Conservation (phyloP, 2,797 vertebrate genomes). For the Mastacembelus armatus region DNA sequence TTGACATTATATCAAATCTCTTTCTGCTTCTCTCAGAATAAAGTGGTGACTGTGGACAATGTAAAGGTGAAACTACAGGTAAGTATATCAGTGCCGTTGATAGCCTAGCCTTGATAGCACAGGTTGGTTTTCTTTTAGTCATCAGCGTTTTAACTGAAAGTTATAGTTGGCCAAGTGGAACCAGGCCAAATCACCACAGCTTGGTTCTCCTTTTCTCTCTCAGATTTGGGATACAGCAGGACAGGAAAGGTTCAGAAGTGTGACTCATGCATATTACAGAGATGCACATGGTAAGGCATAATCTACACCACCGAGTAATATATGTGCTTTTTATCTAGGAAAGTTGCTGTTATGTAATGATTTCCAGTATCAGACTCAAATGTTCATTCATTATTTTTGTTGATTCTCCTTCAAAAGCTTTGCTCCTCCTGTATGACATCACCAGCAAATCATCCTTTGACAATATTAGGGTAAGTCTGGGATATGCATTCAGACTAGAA, state of each 20-base stretch:
- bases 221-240: conserved; percentile 94
- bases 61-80: conserved; percentile 78
- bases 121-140: conserved; percentile 17
- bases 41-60: conserved; percentile 73
- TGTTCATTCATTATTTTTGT: background rate
- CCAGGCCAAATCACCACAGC: conserved; percentile 3
- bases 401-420: conserved; percentile 76
- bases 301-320: background rate
- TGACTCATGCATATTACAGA: conserved; percentile 92
- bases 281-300: conserved; percentile 88
- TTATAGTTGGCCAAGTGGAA: conserved; percentile 23
- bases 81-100: background rate
- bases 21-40: conserved; percentile 66
- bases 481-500: background rate
- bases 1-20: background rate
- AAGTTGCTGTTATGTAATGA: background rate
- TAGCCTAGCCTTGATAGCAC: conserved; percentile 8
- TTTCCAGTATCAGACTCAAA: background rate
- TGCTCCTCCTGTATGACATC: conserved; percentile 94
- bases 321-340: background rate
- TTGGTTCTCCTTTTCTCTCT: conserved; percentile 27
- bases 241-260: conserved; percentile 90
- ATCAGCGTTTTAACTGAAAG: conserved; percentile 14
- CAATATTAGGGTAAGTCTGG: conserved; percentile 89
- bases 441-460: conserved; percentile 93